Evolutionary conservation across 2,113 vertebrate species (phyloP), one percentile per base, ranked within the genome.

Genomic region (Peromyscus maniculatus): DNA sequence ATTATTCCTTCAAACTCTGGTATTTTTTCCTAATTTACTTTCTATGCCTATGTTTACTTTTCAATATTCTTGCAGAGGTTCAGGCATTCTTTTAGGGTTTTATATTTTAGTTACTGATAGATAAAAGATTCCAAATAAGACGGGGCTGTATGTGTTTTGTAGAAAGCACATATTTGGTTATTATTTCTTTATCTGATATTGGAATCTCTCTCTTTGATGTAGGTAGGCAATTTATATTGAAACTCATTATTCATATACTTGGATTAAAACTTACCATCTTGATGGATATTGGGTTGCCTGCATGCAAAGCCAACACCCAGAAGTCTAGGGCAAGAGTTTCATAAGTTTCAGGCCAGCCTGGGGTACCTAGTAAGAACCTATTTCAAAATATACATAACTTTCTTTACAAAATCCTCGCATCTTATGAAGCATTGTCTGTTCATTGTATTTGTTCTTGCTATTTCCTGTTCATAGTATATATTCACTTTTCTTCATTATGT

Each of bases 31-130:
- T 88, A 28, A 89, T 83, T 28, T 28, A 39, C 13, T 78, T 84
- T 31, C 10, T 46, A 92, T 62, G 24, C 7, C 19, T 71, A 49
- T 55, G 36, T 49, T 84, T 92, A 57, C 55, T n/a, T 96, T 95
- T 86, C 17, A 86, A 57, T 66, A 84, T 92, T 94, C 78, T 79
- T 57, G n/a, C 71, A 86, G 21, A 5, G 89, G 11, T 79, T 72
- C 39, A 36, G 82, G 4, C 49, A 90, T 52, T 62, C 72, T 36
- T 36, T 52, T 22, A 79, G 69, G 33, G 43, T 75, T 95, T 87
- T 91, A 49, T 82, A 91, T 87, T 95, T 93, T 33, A 80, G n/a
- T 90, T 91, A 93, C 24, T 88, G 77, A 88, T 57, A 91, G 31
- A 82, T 67, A 95, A 24, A 89, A 62, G 84, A 17, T 80, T 36